Percentiles rank a stretch among this genome's conserved stretches.
Evolutionary conservation across 1,140 invertebrate species (phyloP).

Genomic region (Drosophila bipectinata): DNA sequence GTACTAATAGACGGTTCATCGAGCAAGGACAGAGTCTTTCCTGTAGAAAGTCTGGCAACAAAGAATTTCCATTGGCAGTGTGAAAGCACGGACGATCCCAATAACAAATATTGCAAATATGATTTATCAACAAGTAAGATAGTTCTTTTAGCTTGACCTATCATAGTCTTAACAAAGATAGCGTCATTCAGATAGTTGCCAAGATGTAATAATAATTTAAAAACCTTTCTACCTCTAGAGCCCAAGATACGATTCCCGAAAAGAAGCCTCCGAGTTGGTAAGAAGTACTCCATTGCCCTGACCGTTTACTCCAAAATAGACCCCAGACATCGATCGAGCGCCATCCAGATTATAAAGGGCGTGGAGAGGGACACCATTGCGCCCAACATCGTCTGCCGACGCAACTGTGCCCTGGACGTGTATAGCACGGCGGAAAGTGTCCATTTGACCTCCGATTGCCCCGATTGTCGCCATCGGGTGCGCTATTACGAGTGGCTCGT

Average conservation of each 20-base stretch:
- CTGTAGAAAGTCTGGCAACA: background rate
- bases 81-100: background rate
- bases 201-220: background rate
- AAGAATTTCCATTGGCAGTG: constrained; percentile 13
- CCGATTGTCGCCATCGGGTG: constrained; percentile 1
- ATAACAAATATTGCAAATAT: constrained; percentile 11
- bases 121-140: constrained; percentile 27
- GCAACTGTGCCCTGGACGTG: constrained; percentile 11
- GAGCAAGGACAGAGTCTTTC: background rate
- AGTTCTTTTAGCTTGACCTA: too few relatives aligned
- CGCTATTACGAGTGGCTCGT: constrained; percentile 27
- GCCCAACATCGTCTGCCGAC: constrained; percentile 14
- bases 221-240: background rate
- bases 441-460: constrained; percentile 4
- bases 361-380: background rate
- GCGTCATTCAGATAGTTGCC: too few relatives aligned
- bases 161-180: too few relatives aligned
- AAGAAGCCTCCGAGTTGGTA: background rate
- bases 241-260: constrained; percentile 5
- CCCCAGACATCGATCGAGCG: background rate
- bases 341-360: constrained; percentile 4
- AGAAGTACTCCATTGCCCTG: constrained; percentile 5
- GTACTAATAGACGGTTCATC: constrained; percentile 3
- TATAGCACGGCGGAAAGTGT: constrained; percentile 14
- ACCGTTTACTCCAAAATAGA: background rate